These are phyloP conservation scores for Diabrotica undecimpunctata DNA, from an alignment of 1,140 invertebrate species.

Conservation along the genomic window DNA sequence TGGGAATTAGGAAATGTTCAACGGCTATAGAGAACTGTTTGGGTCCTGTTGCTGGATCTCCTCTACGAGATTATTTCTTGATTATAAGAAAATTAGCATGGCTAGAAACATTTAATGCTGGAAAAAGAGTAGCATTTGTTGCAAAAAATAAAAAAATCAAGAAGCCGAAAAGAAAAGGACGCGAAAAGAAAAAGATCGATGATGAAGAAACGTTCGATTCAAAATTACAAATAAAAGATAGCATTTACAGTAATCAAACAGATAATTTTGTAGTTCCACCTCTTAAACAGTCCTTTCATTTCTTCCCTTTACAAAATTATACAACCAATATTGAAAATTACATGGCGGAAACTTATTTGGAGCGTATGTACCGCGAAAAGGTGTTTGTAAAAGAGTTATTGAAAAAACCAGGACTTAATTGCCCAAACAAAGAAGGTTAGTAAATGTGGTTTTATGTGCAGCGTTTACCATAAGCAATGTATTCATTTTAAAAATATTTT, in stretches of 20 bases:
- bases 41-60: conserved; percentile 38
- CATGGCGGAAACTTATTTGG: conserved; percentile 54
- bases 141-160: background rate
- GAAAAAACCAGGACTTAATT: conserved; percentile 47
- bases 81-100: conserved; percentile 44
- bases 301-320: conserved; percentile 49
- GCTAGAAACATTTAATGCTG: conserved; percentile 40
- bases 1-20: conserved; percentile 47
- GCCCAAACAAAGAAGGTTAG: conserved; percentile 50
- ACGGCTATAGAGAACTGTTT: conserved; percentile 37
- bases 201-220: background rate
- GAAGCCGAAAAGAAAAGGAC: conserved; percentile 14
- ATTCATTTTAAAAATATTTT: too few species aligned
- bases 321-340: conserved; percentile 48
- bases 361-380: conserved; percentile 55
- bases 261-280: conserved; percentile 39
- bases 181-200: conserved; percentile 1
- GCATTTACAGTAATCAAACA: conserved; percentile 43
- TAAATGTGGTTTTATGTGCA: background rate
- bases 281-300: conserved; percentile 34
- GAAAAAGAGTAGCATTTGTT: conserved; percentile 17
- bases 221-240: conserved; percentile 38
- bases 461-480: too few species aligned
- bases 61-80: conserved; percentile 43
- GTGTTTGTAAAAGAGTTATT: conserved; percentile 51